Percentiles rank a stretch among this genome's conserved stretches.
Conservation (phyloP, 2,797 vertebrate genomes). For the Enteromius radiatus region DNA sequence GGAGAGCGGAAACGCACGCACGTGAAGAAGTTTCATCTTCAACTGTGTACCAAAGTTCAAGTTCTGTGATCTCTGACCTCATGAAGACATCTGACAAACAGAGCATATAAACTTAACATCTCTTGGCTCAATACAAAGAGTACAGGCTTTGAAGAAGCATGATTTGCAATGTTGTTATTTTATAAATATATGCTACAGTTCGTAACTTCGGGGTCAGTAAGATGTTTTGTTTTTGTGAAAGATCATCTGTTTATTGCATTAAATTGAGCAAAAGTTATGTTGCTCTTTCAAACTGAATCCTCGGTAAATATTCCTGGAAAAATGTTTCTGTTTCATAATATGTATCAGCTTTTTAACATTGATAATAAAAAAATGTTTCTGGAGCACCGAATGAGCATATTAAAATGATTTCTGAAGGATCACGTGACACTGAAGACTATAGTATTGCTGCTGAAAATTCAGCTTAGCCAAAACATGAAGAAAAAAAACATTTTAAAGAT, state of each 20-base stretch:
- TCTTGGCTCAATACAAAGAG: neutral
- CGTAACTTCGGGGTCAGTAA: neutral
- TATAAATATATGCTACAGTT: neutral
- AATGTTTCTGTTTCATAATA: neutral
- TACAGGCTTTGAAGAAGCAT: neutral
- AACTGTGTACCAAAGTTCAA: constrained; percentile 15
- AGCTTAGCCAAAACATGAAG: too few species aligned
- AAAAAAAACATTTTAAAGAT: too few species aligned
- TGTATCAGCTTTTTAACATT: neutral
- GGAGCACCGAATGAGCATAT: neutral
- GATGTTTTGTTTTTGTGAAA: neutral
- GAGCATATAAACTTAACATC: neutral
- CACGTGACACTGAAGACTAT: neutral
- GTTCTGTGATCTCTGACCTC: neutral
- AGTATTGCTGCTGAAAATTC: too few species aligned
- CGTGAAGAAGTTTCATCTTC: neutral
- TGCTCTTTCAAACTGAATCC: neutral
- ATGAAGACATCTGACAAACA: constrained; percentile 5
- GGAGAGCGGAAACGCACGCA: neutral
- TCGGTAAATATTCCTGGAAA: too few species aligned
- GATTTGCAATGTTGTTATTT: neutral
- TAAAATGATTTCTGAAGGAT: neutral
- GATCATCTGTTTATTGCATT: neutral
- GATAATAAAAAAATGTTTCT: neutral
- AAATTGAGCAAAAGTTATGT: neutral